These are phyloP conservation scores for Cosmia trapezina DNA, from an alignment of 2,888 invertebrate genomes.

Conservation along the genomic window DNA sequence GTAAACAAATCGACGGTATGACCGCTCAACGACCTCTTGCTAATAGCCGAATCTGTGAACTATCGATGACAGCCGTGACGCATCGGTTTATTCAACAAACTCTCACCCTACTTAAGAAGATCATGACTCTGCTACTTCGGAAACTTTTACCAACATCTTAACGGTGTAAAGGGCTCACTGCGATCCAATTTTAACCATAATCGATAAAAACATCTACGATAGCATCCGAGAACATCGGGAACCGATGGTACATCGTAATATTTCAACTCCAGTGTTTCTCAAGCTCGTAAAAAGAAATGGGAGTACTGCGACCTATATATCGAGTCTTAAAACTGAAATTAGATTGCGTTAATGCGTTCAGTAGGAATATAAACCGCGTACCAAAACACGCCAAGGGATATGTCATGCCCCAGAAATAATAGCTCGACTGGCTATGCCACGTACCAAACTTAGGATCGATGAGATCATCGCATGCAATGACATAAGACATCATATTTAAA, in stretches of 20 bases:
- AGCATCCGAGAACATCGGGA: slow-evolving; percentile 33
- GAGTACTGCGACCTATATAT: slow-evolving; percentile 79
- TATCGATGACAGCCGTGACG: slow-evolving; percentile 41
- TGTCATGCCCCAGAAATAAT: slow-evolving; percentile 87
- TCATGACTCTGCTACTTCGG: slow-evolving; percentile 45
- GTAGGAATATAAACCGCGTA: slow-evolving; percentile 73
- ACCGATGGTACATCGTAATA: slow-evolving; percentile 39
- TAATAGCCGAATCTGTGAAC: slow-evolving; percentile 42
- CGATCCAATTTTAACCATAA: slow-evolving; percentile 52
- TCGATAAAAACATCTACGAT: slow-evolving; percentile 44
- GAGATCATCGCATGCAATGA: slow-evolving; percentile 80
- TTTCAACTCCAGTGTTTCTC: slow-evolving; percentile 41
- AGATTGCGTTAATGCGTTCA: slow-evolving; percentile 80
- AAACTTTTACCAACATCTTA: slow-evolving; percentile 37
- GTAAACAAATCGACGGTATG: slow-evolving; percentile 7
- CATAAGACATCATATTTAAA: slow-evolving; percentile 65
- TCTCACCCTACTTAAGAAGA: slow-evolving; percentile 58
- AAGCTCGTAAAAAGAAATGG: slow-evolving; percentile 62
- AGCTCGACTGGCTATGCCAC: slow-evolving; percentile 66
- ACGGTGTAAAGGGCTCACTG: slow-evolving; percentile 31
- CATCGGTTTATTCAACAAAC: slow-evolving; percentile 29
- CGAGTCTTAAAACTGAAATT: slow-evolving; percentile 82
- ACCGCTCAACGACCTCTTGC: slow-evolving; percentile 5
- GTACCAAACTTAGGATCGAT: slow-evolving; percentile 70
- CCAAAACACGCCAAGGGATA: slow-evolving; percentile 83